A percentile compares a stretch with the other conserved stretches of the same genome.
phyloP scores from a whole-genome alignment of 2,797 vertebrate genomes.

The Halcyon leucocephala region DNA sequence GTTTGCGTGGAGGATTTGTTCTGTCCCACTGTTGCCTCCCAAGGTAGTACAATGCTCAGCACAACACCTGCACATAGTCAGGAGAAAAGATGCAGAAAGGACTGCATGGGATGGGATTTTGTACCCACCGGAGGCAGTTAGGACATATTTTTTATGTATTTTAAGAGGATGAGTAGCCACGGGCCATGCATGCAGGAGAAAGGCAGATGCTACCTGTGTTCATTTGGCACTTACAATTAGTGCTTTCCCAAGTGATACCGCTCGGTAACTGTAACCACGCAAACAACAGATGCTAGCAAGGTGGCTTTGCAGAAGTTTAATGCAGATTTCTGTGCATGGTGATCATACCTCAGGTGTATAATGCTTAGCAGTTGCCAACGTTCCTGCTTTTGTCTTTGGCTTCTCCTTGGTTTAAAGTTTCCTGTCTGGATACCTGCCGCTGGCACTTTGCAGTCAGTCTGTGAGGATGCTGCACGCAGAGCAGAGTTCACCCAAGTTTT shows the following conservation, averaged over 20 bases:
- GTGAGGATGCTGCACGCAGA: fast-evolving
- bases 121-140: not conserved
- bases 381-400: not conserved
- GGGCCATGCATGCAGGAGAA: not conserved
- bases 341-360: not conserved
- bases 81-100: not conserved
- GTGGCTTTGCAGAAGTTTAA: not conserved
- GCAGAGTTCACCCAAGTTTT: not conserved
- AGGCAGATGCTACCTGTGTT: not conserved
- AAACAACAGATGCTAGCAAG: not conserved
- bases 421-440: fast-evolving
- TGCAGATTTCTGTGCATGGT: fast-evolving
- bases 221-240: not conserved
- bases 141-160: fast-evolving
- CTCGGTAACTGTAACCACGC: not conserved
- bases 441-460: not conserved
- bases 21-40: fast-evolving
- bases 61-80: fast-evolving
- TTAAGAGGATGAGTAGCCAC: not conserved
- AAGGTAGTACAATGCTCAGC: fast-evolving
- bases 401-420: not conserved
- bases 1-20: not conserved
- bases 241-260: not conserved
- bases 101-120: not conserved
- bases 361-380: not conserved